Conservation (phyloP, 2,797 vertebrate genomes). For the Pelobates cultripes region DNA sequence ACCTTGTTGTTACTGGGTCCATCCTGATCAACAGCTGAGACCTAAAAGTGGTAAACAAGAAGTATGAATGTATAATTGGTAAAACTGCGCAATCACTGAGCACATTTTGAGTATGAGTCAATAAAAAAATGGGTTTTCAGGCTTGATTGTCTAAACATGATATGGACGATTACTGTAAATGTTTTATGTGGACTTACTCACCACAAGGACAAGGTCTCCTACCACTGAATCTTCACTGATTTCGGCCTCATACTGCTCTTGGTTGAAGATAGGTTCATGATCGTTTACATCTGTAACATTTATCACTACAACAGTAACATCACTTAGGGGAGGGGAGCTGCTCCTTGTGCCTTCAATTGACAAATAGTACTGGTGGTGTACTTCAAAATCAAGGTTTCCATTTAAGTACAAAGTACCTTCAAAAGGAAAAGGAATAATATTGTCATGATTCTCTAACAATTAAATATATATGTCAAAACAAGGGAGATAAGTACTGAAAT, state of each 20-base stretch:
- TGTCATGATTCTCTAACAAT: too few species aligned
- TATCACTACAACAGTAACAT: slow-evolving; percentile 85
- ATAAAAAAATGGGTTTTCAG: too few species aligned
- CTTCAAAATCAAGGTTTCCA: slow-evolving; percentile 87
- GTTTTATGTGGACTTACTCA: slow-evolving; percentile 58
- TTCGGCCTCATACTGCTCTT: slow-evolving; percentile 74
- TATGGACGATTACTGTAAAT: too few species aligned
- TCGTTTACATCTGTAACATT: slow-evolving; percentile 93
- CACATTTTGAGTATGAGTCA: too few species aligned
- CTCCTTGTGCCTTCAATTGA: slow-evolving; percentile 88
- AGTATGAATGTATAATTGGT: background rate
- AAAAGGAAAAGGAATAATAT: slow-evolving; percentile 1
- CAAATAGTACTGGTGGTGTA: slow-evolving; percentile 81
- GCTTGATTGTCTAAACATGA: too few species aligned
- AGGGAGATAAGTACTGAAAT: too few species aligned
- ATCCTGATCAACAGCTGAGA: slow-evolving; percentile 86
- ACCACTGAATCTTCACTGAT: slow-evolving; percentile 82
- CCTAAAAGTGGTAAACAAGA: slow-evolving; percentile 67
- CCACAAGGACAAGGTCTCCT: slow-evolving; percentile 83
- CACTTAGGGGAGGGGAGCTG: slow-evolving; percentile 79
- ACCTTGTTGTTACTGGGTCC: slow-evolving; percentile 86
- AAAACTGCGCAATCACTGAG: too few species aligned
- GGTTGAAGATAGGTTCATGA: slow-evolving; percentile 82
- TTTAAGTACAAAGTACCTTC: slow-evolving; percentile 77
- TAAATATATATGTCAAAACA: too few species aligned